Evolutionary conservation across 2,113 vertebrate genomes (phyloP).

Genomic region (Callospermophilus lateralis): DNA sequence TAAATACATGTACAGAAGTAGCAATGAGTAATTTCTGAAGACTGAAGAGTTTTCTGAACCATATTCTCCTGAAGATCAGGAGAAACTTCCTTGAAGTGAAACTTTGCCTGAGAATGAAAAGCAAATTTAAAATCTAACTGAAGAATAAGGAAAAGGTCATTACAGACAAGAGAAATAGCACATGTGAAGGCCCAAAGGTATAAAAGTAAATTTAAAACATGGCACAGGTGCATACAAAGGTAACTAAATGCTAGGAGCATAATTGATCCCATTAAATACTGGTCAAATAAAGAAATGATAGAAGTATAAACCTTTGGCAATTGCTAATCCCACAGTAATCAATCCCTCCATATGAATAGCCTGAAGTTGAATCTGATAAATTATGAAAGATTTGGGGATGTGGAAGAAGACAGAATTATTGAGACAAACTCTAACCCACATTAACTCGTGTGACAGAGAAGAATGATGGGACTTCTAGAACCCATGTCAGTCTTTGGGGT

Average conservation of each 20-base stretch:
- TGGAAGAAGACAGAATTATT: neutral
- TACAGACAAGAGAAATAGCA: slow-evolving; percentile 10
- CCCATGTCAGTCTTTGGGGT: rapidly evolving
- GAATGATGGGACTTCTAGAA: neutral
- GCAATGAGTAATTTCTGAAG: neutral
- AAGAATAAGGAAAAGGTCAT: slow-evolving; percentile 67
- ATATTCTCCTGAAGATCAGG: neutral
- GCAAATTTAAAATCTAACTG: slow-evolving; percentile 51
- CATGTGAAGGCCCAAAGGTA: neutral
- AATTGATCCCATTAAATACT: slow-evolving; percentile 53
- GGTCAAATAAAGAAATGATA: slow-evolving; percentile 53
- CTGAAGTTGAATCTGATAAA: neutral
- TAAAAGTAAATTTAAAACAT: slow-evolving; percentile 50
- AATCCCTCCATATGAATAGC: neutral
- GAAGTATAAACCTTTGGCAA: slow-evolving; percentile 46
- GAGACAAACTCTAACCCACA: neutral
- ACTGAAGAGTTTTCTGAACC: neutral
- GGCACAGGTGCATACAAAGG: neutral
- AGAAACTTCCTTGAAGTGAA: neutral
- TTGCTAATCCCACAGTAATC: slow-evolving; percentile 51
- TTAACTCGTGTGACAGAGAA: neutral
- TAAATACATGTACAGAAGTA: neutral
- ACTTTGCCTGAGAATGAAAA: slow-evolving; percentile 34
- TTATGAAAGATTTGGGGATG: neutral
- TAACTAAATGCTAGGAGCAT: slow-evolving; percentile 40